Conservation (phyloP, 2,888 invertebrate genomes). For the Strigamia transsilvanica region DNA sequence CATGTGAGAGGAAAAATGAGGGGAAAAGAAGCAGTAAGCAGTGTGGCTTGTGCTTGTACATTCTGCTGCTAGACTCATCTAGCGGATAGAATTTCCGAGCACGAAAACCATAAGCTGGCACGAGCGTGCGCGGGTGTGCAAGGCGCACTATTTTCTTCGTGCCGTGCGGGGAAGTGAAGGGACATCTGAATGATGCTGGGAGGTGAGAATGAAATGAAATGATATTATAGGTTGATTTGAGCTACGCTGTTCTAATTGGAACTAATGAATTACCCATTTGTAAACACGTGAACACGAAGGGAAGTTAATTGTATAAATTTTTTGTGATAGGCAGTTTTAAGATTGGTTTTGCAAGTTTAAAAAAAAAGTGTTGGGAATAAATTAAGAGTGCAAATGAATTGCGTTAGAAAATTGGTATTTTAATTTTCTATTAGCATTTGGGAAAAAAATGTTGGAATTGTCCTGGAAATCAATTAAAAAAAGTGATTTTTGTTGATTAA, state of each 20-base stretch:
- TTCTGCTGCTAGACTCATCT: background rate
- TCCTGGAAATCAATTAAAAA: too few relatives aligned
- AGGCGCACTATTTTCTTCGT: background rate
- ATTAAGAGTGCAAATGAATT: too few relatives aligned
- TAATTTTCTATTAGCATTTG: too few relatives aligned
- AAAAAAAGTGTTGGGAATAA: too few relatives aligned
- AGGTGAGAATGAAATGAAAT: too few relatives aligned
- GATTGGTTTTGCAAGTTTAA: background rate
- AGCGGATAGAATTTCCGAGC: background rate
- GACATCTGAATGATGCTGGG: too few relatives aligned
- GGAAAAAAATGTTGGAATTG: too few relatives aligned
- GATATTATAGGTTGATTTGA: background rate
- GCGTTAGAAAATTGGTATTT: too few relatives aligned
- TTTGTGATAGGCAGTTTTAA: background rate
- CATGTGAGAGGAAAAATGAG: background rate
- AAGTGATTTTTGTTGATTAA: too few relatives aligned
- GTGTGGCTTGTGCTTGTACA: background rate
- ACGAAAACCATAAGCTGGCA: constrained; percentile 2
- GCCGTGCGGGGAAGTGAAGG: too few relatives aligned
- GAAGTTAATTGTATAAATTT: constrained; percentile 1
- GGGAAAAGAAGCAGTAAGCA: background rate
- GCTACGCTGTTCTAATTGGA: background rate
- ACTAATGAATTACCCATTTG: background rate
- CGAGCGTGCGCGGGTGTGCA: background rate
- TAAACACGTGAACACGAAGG: background rate